These are phyloP conservation scores for Hippocampus zosterae DNA, from an alignment of 2,113 vertebrate genomes.

Conservation along the genomic window DNA sequence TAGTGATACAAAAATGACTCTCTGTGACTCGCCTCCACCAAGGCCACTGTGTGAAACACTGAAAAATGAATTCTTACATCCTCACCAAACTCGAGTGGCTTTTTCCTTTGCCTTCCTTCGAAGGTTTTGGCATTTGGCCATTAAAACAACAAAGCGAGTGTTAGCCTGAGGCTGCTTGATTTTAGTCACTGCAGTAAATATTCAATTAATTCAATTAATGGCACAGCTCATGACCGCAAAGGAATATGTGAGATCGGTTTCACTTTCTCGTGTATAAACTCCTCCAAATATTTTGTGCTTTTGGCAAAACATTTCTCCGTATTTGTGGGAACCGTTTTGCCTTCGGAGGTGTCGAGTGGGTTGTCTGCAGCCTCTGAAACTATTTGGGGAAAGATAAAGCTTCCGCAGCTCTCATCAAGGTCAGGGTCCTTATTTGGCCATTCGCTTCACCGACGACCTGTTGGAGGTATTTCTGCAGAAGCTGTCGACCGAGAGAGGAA, in stretches of 20 bases:
- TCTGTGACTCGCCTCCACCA: too few relatives aligned
- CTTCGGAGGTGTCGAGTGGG: constrained; percentile 3
- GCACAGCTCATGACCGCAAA: not conserved
- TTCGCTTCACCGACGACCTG: constrained; percentile 22
- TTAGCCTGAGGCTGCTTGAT: too few relatives aligned
- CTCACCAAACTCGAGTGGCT: too few relatives aligned
- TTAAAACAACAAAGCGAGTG: too few relatives aligned
- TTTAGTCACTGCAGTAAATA: not conserved
- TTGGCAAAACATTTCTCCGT: constrained; percentile 25
- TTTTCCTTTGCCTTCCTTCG: too few relatives aligned
- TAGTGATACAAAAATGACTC: too few relatives aligned
- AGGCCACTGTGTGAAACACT: too few relatives aligned
- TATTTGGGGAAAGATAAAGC: not conserved
- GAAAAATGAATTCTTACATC: too few relatives aligned
- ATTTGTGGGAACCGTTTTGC: constrained; percentile 21
- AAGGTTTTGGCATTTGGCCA: too few relatives aligned
- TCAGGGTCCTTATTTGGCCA: constrained; percentile 24
- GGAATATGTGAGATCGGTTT: not conserved
- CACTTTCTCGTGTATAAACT: constrained; percentile 2
- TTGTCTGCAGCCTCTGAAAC: not conserved
- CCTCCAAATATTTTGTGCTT: constrained; percentile 41
- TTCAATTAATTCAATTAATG: not conserved
- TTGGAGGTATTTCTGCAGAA: constrained; percentile 15
- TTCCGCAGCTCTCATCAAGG: constrained; percentile 17
- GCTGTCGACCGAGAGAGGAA: not conserved